Evolutionary conservation across 1,140 invertebrate species (phyloP).

Genomic region (Orussus abietinus): DNA sequence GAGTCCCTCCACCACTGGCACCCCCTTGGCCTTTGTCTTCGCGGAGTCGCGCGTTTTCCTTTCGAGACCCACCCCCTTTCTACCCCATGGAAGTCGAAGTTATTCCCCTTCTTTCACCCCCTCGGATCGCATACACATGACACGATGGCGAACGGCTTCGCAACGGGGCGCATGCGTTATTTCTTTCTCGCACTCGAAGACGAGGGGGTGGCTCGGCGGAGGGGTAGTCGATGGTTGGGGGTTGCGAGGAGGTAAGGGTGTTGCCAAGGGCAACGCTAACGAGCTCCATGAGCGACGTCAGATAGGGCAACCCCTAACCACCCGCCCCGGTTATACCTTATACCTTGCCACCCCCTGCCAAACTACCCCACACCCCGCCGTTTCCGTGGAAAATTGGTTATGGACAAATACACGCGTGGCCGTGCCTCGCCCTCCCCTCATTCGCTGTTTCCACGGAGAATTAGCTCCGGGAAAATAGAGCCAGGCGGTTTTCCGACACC

Average conservation of each 20-base stretch:
- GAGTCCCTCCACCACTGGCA: background rate
- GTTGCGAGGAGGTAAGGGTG: slow-evolving; percentile 39
- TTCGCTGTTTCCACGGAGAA: too few species aligned
- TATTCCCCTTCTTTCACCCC: slow-evolving; percentile 8
- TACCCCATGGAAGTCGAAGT: too few species aligned
- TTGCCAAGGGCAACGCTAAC: slow-evolving; percentile 53
- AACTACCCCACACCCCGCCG: background rate
- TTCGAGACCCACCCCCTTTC: slow-evolving; percentile 19
- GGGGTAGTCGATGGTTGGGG: slow-evolving; percentile 22
- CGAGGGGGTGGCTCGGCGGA: slow-evolving; percentile 21
- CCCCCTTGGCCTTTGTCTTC: slow-evolving; percentile 9
- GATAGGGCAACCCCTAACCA: slow-evolving; percentile 46
- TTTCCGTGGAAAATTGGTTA: slow-evolving; percentile 40
- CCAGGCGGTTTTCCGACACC: too few species aligned
- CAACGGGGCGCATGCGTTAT: slow-evolving; percentile 23
- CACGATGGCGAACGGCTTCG: slow-evolving; percentile 29
- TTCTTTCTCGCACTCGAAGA: slow-evolving; percentile 22
- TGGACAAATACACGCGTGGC: slow-evolving; percentile 39
- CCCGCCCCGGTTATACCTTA: slow-evolving; percentile 18
- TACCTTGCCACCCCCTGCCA: slow-evolving; percentile 12
- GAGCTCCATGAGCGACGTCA: slow-evolving; percentile 53
- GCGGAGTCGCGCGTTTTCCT: slow-evolving; percentile 27
- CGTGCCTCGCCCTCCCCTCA: too few species aligned
- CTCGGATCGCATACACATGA: slow-evolving; percentile 27
- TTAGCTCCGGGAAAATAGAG: too few species aligned